Conservation (phyloP, 2,888 invertebrate genomes). For the Tenthredo notha region DNA sequence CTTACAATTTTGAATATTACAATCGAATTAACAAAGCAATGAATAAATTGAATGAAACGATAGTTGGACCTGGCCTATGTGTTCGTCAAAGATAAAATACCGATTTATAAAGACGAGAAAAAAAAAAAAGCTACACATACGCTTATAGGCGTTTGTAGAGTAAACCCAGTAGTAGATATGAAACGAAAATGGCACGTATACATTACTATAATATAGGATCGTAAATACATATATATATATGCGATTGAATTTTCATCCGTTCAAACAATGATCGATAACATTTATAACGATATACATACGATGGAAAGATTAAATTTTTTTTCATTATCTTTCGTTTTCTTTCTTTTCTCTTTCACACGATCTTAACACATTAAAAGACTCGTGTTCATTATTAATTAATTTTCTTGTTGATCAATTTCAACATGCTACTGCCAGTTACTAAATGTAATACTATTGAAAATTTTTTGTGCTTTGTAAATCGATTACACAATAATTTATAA, state of each 20-base stretch:
- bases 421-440: constrained; percentile 18
- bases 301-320: background rate
- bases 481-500: constrained; percentile 23
- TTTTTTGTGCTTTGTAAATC: constrained; percentile 26
- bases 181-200: constrained; percentile 25
- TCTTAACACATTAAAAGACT: background rate
- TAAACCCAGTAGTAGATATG: background rate
- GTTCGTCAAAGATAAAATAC: background rate
- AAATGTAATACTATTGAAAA: constrained; percentile 13
- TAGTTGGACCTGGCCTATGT: background rate
- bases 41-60: background rate
- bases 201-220: constrained; percentile 20
- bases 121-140: background rate
- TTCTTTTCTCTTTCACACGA: background rate
- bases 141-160: background rate
- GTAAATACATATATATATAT: background rate
- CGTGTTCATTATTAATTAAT: background rate
- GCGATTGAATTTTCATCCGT: constrained; percentile 13
- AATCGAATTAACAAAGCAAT: background rate
- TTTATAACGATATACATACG: constrained; percentile 30
- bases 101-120: background rate
- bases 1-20: background rate
- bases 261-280: constrained; percentile 34
- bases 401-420: background rate
- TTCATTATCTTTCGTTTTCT: background rate